Conservation (phyloP, 2,113 vertebrate genomes). For the Scomber scombrus region DNA sequence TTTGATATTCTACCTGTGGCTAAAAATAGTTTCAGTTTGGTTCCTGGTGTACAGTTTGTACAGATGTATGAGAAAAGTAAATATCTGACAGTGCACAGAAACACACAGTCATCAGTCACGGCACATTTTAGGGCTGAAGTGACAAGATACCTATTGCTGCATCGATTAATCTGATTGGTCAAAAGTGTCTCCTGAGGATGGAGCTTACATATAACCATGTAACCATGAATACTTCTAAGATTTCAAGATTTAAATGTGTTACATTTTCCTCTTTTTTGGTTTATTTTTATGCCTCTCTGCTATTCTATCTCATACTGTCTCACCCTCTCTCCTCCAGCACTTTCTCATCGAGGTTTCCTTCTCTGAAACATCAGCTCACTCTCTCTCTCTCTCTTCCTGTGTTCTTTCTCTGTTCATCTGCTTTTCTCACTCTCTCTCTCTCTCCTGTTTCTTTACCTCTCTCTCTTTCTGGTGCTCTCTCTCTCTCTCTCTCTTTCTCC, state of each 20-base stretch:
- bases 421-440: not conserved
- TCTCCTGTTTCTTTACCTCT: not conserved
- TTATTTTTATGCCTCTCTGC: not conserved
- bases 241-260: not conserved
- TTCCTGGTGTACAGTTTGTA: too few species aligned
- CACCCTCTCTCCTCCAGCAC: too few species aligned
- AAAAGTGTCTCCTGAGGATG: not conserved
- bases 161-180: not conserved
- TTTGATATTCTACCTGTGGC: too few species aligned
- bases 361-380: slow-evolving; percentile 10
- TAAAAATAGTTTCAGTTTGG: too few species aligned
- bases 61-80: too few species aligned
- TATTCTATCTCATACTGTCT: not conserved
- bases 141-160: not conserved
- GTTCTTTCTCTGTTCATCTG: not conserved
- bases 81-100: too few species aligned
- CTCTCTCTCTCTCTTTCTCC: not conserved
- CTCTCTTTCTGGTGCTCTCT: not conserved
- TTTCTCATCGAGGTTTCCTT: slow-evolving; percentile 3
- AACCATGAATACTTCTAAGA: too few species aligned
- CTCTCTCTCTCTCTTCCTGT: not conserved
- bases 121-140: not conserved
- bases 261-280: not conserved
- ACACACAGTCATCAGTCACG: too few species aligned
- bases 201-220: too few species aligned